Evolutionary conservation across 2,888 invertebrate genomes (phyloP).

Genomic region (Xanthia icteritia): DNA sequence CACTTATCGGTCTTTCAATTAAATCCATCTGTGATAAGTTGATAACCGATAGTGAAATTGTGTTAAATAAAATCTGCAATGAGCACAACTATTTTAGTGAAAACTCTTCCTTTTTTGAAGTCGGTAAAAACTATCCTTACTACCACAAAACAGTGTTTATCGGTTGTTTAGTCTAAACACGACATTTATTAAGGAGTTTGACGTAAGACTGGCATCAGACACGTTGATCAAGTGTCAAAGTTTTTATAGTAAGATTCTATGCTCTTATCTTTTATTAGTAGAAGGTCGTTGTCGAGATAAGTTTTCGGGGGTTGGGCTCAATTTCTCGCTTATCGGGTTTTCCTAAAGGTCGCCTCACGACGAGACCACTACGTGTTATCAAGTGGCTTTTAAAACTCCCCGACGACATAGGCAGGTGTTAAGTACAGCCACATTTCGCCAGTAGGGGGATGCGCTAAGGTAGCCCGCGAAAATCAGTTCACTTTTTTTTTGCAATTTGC

Average conservation of each 20-base stretch:
- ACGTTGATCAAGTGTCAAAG: no score
- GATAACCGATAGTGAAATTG: slow-evolving; percentile 1
- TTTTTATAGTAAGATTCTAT: no score
- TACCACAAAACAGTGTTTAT: no score
- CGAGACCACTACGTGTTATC: neutral
- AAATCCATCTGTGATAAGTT: slow-evolving; percentile 36
- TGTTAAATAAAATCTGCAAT: slow-evolving; percentile 6
- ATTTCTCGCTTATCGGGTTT: slow-evolving; percentile 1
- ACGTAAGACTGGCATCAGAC: no score
- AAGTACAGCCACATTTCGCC: neutral
- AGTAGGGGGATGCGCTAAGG: neutral
- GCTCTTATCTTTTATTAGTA: neutral
- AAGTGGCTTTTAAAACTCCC: neutral
- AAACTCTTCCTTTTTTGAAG: neutral
- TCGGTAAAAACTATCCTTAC: neutral
- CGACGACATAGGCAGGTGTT: neutral
- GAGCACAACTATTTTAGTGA: neutral
- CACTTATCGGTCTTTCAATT: slow-evolving; percentile 24
- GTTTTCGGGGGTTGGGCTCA: neutral
- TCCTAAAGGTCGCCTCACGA: neutral
- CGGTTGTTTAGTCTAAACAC: no score
- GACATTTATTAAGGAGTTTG: no score
- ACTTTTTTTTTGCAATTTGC: no score
- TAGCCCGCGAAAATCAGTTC: no score
- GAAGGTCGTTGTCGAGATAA: neutral